Evolutionary conservation across 2,888 invertebrate genomes (phyloP).

Genomic region (Theretra japonica): DNA sequence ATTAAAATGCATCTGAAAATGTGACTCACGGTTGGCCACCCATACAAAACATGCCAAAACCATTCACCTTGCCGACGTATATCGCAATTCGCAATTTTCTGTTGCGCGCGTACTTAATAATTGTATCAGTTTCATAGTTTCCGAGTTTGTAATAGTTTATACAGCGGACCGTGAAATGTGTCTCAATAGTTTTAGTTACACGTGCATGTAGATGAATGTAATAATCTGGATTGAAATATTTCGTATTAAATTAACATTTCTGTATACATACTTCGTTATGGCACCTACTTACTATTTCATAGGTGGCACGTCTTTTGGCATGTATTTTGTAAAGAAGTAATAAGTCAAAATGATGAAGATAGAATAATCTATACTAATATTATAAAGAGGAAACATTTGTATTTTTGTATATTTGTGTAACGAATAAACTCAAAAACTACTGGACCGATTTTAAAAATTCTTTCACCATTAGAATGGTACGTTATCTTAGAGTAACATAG

Average conservation of each 20-base stretch:
- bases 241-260: background rate
- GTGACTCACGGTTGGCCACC: background rate
- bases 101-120: constrained; percentile 32
- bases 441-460: no score
- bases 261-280: no score
- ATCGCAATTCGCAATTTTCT: constrained; percentile 33
- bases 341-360: no score
- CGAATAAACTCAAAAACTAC: no score
- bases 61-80: constrained; percentile 23
- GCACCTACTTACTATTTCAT: no score
- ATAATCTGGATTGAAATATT: background rate
- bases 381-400: no score
- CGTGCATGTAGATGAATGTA: background rate
- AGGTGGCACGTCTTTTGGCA: no score
- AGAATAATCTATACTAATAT: no score
- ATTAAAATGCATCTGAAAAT: background rate
- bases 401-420: no score
- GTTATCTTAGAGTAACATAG: no score
- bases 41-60: constrained; percentile 7
- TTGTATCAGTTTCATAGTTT: constrained; percentile 39
- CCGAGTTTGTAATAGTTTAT: constrained; percentile 43
- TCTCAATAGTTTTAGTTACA: constrained; percentile 51
- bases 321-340: no score
- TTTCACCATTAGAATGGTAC: no score
- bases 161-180: constrained; percentile 58